Conservation (phyloP, 2,888 invertebrate genomes). For the Eristalis intricaria region DNA sequence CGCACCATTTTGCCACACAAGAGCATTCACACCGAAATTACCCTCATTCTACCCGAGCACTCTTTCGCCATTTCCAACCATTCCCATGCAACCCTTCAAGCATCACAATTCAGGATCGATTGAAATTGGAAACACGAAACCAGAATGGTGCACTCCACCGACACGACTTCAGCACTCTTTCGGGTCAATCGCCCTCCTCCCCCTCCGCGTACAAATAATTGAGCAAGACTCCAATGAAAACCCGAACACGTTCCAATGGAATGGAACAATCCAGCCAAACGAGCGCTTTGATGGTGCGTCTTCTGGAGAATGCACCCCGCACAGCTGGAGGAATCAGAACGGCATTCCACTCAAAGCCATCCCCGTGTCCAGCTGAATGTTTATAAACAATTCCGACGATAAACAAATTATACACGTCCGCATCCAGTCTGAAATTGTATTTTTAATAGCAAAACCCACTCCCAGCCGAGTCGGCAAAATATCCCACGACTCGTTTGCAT, state of each 20-base stretch:
- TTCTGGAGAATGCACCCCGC: background rate
- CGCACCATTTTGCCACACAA: background rate
- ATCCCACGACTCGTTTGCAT: conserved; percentile 14
- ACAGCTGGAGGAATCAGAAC: background rate
- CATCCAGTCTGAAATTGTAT: conserved; percentile 38
- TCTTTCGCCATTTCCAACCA: background rate
- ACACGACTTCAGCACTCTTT: background rate
- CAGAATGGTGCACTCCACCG: background rate
- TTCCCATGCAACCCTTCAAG: too few species aligned
- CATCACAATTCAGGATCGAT: background rate
- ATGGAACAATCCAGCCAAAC: background rate
- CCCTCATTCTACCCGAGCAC: background rate
- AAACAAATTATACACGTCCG: conserved; percentile 48
- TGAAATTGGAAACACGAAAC: background rate
- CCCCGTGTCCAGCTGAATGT: background rate
- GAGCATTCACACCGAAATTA: background rate
- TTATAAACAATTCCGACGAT: conserved; percentile 33
- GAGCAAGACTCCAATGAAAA: background rate
- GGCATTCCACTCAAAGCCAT: background rate
- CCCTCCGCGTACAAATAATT: background rate
- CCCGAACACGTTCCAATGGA: background rate
- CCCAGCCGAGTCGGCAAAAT: background rate
- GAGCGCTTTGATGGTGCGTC: background rate
- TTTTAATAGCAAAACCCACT: conserved; percentile 41
- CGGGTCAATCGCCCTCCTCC: conserved; percentile 38